Percentiles rank a stretch among this genome's conserved stretches.
These are phyloP conservation scores for Autographa pulchrina DNA, from an alignment of 2,888 invertebrate species.

Conservation along the genomic window DNA sequence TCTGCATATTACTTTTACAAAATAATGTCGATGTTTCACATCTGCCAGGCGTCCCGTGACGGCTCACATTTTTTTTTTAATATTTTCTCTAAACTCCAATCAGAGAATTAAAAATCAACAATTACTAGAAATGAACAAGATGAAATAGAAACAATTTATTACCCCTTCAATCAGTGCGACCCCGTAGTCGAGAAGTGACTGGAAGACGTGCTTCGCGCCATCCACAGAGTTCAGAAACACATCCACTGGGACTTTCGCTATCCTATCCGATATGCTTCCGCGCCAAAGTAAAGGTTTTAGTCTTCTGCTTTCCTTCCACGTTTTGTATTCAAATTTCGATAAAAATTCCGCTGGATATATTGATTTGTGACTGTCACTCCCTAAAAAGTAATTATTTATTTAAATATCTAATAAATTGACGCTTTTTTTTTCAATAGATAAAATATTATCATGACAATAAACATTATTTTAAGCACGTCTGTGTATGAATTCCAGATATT, in stretches of 20 bases:
- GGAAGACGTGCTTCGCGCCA: slow-evolving; percentile 83
- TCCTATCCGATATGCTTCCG: slow-evolving; percentile 77
- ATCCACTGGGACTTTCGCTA: slow-evolving; percentile 77
- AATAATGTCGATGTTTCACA: too few relatives aligned
- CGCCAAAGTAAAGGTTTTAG: slow-evolving; percentile 84
- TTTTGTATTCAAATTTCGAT: slow-evolving; percentile 71
- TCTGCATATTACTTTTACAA: too few relatives aligned
- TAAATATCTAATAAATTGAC: too few relatives aligned
- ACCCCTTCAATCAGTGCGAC: slow-evolving; percentile 85
- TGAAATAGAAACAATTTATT: slow-evolving; percentile 42
- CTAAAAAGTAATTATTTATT: slow-evolving; percentile 71
- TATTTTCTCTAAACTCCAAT: too few relatives aligned
- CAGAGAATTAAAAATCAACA: not conserved
- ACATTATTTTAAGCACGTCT: not conserved
- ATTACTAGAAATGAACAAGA: slow-evolving; percentile 33
- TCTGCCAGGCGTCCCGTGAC: too few relatives aligned
- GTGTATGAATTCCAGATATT: not conserved
- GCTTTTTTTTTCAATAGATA: too few relatives aligned
- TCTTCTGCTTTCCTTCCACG: slow-evolving; percentile 73
- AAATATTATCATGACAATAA: too few relatives aligned
- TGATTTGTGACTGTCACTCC: slow-evolving; percentile 90
- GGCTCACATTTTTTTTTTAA: too few relatives aligned
- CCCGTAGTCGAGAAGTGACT: slow-evolving; percentile 87
- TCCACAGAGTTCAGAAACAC: slow-evolving; percentile 84
- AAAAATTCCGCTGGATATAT: slow-evolving; percentile 85